A percentile compares a stretch with the other conserved stretches of the same genome.
Evolutionary conservation across 2,113 vertebrate species (phyloP).

Genomic region (Corynorhinus townsendii): DNA sequence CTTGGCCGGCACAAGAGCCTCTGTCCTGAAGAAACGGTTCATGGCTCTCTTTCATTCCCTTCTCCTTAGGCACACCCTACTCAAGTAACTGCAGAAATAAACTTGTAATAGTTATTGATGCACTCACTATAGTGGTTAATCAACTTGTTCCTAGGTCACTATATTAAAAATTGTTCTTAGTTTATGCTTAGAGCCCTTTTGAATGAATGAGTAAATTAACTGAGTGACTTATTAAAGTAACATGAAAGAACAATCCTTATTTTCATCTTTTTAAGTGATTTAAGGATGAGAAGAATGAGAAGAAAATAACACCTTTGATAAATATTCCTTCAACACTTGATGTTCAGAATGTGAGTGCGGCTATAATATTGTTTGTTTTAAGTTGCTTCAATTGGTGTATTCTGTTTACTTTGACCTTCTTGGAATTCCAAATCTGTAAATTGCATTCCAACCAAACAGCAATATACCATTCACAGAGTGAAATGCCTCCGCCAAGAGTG

Average conservation of each 20-base stretch:
- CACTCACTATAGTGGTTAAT: not conserved
- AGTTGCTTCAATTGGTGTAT: conserved; percentile 49
- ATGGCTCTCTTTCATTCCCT: not conserved
- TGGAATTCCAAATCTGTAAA: conserved; percentile 62
- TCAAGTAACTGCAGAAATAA: not conserved
- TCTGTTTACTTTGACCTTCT: conserved; percentile 61
- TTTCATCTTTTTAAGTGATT: conserved; percentile 32
- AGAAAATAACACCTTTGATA: conserved; percentile 45
- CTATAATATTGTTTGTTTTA: conserved; percentile 62
- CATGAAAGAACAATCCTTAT: conserved; percentile 31
- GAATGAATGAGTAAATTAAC: conserved; percentile 5
- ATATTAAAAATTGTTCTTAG: not conserved
- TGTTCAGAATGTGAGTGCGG: conserved; percentile 33
- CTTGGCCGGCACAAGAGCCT: not conserved
- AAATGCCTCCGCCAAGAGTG: not conserved
- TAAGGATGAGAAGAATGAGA: conserved; percentile 2
- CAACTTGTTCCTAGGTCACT: not conserved
- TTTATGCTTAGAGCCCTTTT: not conserved
- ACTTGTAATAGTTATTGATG: not conserved
- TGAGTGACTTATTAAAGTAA: conserved; percentile 6
- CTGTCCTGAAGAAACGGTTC: not conserved
- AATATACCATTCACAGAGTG: not conserved
- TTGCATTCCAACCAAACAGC: conserved; percentile 29
- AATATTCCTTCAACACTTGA: conserved; percentile 37
- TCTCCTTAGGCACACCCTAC: not conserved